Base-by-base conservation (phyloP, 2,797 vertebrate genomes). In the Sebastes elongatus region DNA sequence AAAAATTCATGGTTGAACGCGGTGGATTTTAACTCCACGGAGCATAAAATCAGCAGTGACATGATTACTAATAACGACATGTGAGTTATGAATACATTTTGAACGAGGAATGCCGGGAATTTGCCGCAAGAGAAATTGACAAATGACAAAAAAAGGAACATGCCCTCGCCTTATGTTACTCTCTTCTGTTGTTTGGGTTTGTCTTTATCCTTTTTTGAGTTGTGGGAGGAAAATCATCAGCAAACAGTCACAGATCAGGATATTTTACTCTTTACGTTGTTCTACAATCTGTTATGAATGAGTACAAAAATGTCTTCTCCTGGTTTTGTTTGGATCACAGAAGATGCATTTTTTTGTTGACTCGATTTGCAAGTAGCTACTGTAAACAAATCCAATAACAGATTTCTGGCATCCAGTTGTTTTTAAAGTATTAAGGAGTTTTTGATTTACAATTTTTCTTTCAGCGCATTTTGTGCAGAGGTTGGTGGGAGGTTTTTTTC, bases 121-220 rank as follows among this genome's bases (percentile, higher is more conserved):
- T 84, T 86, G 89, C 90, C 84, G 33, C 86, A 86, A 92, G 92
- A 94, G 88, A 92, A 94, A 86, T 88, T 88, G 94, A 94, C 75
- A 86, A 91, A 89, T 25, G 65, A 86, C 78, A 42, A 49, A 85
- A 23, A 87, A 92, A 88, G 85, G 82, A 93, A 89, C 88, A 80
- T 89, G 90, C 92, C 91, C 92, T 94, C 85, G 92, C 95, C 93
- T 96, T 95, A 93, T 93, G 86, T 93, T 91, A 38, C 65, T 86
- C 68, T 88, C 78, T 76, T 89, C 81, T 86, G 32, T 76, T 83
- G 49, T 75, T 59, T 33, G 7, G 79, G 59, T 80, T 81, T 77
- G 20, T 76, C 83, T 86, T 70, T 13, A 75, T 75, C 74, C 62
- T 79, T 52, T 42, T 42, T 76, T 77, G 16, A 25, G 32, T 87